Conservation (phyloP, 2,888 invertebrate species). For the Lampropteryx suffumata region DNA sequence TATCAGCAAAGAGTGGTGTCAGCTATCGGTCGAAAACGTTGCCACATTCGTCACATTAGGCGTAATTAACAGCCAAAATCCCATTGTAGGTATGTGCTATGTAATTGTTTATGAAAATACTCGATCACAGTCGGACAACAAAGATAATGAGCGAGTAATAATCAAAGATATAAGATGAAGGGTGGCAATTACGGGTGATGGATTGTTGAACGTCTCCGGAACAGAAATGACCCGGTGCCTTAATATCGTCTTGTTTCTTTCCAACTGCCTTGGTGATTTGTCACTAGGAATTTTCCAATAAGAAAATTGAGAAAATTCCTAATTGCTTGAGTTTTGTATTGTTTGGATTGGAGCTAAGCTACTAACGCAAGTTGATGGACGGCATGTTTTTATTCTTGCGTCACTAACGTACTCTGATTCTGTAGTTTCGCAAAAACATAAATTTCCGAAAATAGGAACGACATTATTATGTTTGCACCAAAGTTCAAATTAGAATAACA, state of each 20-base stretch:
- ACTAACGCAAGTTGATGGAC: slow-evolving; percentile 7
- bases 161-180: slow-evolving; percentile 66
- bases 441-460: too few species aligned
- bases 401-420: too few species aligned
- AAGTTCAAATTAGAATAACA: too few species aligned
- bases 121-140: slow-evolving; percentile 33
- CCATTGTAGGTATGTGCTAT: background rate
- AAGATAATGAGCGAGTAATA: slow-evolving; percentile 48
- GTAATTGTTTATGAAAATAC: slow-evolving; percentile 26
- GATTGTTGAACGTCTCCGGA: slow-evolving; percentile 64
- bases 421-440: too few species aligned
- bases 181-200: slow-evolving; percentile 73
- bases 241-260: slow-evolving; percentile 70
- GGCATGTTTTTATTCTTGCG: too few species aligned
- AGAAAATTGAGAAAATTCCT: slow-evolving; percentile 27
- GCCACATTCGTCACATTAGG: too few species aligned
- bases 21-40: too few species aligned
- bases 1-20: background rate
- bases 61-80: background rate
- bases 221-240: slow-evolving; percentile 64
- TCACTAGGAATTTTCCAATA: slow-evolving; percentile 46
- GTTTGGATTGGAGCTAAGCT: slow-evolving; percentile 24
- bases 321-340: slow-evolving; percentile 24
- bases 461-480: too few species aligned
- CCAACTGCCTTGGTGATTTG: slow-evolving; percentile 58